A percentile compares a stretch with the other conserved stretches of the same genome.
These are phyloP conservation scores for Bos javanicus DNA, from an alignment of 2,113 vertebrate species.

Conservation along the genomic window DNA sequence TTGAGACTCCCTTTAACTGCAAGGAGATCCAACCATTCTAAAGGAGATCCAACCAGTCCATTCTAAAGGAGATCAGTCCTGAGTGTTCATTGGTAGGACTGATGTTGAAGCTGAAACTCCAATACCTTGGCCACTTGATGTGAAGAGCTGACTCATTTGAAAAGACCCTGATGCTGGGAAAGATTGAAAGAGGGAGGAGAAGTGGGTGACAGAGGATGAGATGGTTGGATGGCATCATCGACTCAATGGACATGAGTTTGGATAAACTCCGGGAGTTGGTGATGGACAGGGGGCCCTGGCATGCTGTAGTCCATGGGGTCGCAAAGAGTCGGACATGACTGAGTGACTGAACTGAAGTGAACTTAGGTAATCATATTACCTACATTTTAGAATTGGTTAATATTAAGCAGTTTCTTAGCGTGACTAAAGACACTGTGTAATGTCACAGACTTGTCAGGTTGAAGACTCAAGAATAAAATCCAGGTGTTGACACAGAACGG, in stretches of 20 bases:
- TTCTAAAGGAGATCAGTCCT: neutral
- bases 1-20: neutral
- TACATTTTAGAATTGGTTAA: neutral
- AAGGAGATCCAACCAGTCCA: neutral
- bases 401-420: neutral
- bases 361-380: neutral
- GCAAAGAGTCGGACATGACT: neutral
- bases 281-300: neutral
- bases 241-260: neutral
- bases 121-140: neutral
- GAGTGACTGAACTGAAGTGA: neutral
- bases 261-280: accelerated
- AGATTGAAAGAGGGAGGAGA: neutral
- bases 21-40: neutral
- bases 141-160: neutral
- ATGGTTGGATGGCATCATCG: neutral
- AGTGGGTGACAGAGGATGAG: neutral
- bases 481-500: neutral
- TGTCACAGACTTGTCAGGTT: no score
- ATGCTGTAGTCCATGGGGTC: neutral
- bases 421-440: neutral
- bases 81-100: neutral
- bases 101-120: neutral
- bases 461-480: neutral
- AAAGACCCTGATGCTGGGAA: neutral